Evolutionary conservation across 2,888 invertebrate species (phyloP).

Genomic region (Drosophila setosimentum): DNA sequence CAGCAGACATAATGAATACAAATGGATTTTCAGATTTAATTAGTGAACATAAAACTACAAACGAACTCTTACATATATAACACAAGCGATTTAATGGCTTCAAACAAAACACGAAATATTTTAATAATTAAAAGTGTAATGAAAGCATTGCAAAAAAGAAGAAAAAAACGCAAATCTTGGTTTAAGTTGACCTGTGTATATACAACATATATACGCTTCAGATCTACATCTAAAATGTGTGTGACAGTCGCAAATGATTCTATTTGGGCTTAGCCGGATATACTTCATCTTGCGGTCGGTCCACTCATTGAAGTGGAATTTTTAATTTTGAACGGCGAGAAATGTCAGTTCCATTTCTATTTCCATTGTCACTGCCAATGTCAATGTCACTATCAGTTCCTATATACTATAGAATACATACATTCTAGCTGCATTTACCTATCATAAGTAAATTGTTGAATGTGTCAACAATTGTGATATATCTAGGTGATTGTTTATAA

Average conservation of each 20-base stretch:
- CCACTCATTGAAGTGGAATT: conserved; percentile 68
- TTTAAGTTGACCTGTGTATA: conserved; percentile 9
- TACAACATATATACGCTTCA: conserved; percentile 10
- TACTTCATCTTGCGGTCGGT: conserved; percentile 70
- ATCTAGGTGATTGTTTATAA: neutral
- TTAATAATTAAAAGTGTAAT: conserved; percentile 37
- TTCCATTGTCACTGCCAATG: conserved; percentile 51
- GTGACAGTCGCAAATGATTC: conserved; percentile 22
- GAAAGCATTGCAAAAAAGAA: conserved; percentile 1
- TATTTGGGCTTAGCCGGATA: conserved; percentile 67
- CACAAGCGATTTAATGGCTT: neutral
- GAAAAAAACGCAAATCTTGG: conserved; percentile 5
- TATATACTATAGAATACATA: conserved; percentile 12
- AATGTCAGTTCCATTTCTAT: conserved; percentile 31
- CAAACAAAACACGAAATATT: conserved; percentile 17
- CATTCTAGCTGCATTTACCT: neutral
- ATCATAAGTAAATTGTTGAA: conserved; percentile 1
- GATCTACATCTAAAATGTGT: conserved; percentile 47
- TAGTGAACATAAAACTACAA: conserved; percentile 16
- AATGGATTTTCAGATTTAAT: conserved; percentile 46
- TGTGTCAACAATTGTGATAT: neutral
- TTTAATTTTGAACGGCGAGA: conserved; percentile 68
- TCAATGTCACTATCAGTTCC: conserved; percentile 48
- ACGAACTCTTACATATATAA: neutral
- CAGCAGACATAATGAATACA: conserved; percentile 44